Conservation (phyloP, 37 sponge, comb jelly and placozoan genomes). For the Crambe crambe region DNA sequence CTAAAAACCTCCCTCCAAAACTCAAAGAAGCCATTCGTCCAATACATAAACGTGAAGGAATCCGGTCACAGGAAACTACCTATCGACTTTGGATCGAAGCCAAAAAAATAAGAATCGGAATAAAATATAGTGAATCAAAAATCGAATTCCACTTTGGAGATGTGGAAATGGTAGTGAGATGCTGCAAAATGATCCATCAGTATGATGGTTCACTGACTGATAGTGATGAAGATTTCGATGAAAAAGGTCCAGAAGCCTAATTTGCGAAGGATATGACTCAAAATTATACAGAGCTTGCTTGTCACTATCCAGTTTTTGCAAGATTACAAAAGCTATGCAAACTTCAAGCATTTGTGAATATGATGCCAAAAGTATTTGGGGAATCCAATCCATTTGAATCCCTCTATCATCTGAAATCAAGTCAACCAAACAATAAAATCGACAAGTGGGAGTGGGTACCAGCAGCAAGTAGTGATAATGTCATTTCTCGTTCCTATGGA, state of each 20-base stretch:
- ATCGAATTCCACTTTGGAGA: slow-evolving; percentile 12
- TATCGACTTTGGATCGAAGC: slow-evolving; percentile 78
- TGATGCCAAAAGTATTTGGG: too few relatives aligned
- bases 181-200: slow-evolving; percentile 44
- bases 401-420: too few relatives aligned
- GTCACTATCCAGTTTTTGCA: too few relatives aligned
- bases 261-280: slow-evolving; percentile 68
- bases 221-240: slow-evolving; percentile 39
- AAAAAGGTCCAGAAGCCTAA: slow-evolving; percentile 63
- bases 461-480: too few relatives aligned
- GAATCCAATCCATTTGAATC: too few relatives aligned
- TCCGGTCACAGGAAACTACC: not conserved
- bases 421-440: too few relatives aligned
- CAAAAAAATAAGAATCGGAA: too few relatives aligned
- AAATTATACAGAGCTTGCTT: slow-evolving; percentile 47
- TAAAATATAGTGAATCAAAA: slow-evolving; percentile 12
- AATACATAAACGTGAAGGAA: slow-evolving; percentile 37
- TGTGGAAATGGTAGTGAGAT: slow-evolving; percentile 52
- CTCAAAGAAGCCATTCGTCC: slow-evolving; percentile 49
- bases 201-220: slow-evolving; percentile 67
- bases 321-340: too few relatives aligned
- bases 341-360: too few relatives aligned
- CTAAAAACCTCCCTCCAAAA: slow-evolving; percentile 40
- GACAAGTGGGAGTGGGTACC: too few relatives aligned
- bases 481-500: too few relatives aligned